These are phyloP conservation scores for Griposia aprilina DNA, from an alignment of 2,888 invertebrate genomes.

Conservation along the genomic window DNA sequence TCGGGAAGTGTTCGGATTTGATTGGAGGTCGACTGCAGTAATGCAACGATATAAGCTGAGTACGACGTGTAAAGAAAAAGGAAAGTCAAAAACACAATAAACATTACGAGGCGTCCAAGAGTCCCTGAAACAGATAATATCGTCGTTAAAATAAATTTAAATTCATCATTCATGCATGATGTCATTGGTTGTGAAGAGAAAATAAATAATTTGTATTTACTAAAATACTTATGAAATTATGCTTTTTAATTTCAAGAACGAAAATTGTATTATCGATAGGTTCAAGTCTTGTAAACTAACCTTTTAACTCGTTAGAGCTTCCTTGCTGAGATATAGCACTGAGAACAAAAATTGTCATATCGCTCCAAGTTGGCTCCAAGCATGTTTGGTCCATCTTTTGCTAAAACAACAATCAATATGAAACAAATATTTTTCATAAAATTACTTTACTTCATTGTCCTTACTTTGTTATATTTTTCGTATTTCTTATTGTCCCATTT, in stretches of 20 bases:
- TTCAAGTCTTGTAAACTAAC: slow-evolving; percentile 51
- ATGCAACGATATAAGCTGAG: slow-evolving; percentile 93
- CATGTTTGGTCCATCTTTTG: slow-evolving; percentile 64
- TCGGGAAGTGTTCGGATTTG: slow-evolving; percentile 92
- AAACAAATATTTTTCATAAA: not conserved
- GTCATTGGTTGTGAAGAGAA: too few relatives aligned
- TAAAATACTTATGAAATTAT: not conserved
- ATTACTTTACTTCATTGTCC: not conserved
- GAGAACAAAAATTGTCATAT: slow-evolving; percentile 88
- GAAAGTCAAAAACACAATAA: slow-evolving; percentile 91
- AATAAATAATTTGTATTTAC: slow-evolving; percentile 16
- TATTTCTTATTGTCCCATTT: slow-evolving; percentile 78
- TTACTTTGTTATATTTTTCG: slow-evolving; percentile 50
- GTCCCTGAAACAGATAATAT: slow-evolving; percentile 75
- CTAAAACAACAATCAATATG: slow-evolving; percentile 57
- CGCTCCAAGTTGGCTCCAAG: slow-evolving; percentile 82
- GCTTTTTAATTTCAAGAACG: not conserved
- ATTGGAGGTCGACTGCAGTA: slow-evolving; percentile 93
- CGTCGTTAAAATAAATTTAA: not conserved
- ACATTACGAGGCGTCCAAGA: slow-evolving; percentile 90
- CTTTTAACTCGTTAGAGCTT: slow-evolving; percentile 77
- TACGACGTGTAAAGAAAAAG: slow-evolving; percentile 94
- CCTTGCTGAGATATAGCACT: slow-evolving; percentile 92
- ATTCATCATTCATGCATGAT: too few relatives aligned
- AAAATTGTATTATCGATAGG: not conserved